Percentiles rank a stretch among this genome's conserved stretches.
Evolutionary conservation across 2,113 vertebrate genomes (phyloP).

Genomic region (Aix galericulata): DNA sequence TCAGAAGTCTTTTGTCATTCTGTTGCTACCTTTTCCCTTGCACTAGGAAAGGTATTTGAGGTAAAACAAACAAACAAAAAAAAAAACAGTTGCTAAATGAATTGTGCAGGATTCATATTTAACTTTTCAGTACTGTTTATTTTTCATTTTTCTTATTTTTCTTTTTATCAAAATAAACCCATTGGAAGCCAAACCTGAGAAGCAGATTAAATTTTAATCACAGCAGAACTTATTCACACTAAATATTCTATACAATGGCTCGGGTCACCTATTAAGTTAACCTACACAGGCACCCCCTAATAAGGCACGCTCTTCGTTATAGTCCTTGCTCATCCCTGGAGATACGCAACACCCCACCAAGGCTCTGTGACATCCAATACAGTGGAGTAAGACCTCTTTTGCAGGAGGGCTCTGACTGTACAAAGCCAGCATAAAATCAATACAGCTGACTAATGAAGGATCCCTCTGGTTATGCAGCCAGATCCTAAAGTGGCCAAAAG

Average conservation of each 20-base stretch:
- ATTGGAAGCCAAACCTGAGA: not conserved
- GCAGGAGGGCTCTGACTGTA: not conserved
- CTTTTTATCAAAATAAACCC: not conserved
- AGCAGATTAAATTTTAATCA: not conserved
- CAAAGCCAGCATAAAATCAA: slow-evolving; percentile 32
- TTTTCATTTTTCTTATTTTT: slow-evolving; percentile 12
- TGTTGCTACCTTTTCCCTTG: not conserved
- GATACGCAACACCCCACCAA: not conserved
- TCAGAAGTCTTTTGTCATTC: slow-evolving; percentile 12
- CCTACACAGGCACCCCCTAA: not conserved
- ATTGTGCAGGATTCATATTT: not conserved
- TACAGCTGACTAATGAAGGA: slow-evolving; percentile 32
- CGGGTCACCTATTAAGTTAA: slow-evolving; percentile 29
- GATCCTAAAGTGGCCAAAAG: not conserved
- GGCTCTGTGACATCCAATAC: slow-evolving; percentile 15
- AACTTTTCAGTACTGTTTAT: not conserved
- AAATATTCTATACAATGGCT: not conserved
- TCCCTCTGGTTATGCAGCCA: not conserved
- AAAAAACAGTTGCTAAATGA: not conserved
- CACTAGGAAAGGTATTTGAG: not conserved
- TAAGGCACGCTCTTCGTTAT: slow-evolving; percentile 18
- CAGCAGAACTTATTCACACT: not conserved
- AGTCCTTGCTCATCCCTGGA: slow-evolving; percentile 19
- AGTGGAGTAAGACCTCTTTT: slow-evolving; percentile 18
- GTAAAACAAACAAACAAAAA: not conserved